Conservation (phyloP, 2,113 vertebrate species). For the Ramphastos sulfuratus region DNA sequence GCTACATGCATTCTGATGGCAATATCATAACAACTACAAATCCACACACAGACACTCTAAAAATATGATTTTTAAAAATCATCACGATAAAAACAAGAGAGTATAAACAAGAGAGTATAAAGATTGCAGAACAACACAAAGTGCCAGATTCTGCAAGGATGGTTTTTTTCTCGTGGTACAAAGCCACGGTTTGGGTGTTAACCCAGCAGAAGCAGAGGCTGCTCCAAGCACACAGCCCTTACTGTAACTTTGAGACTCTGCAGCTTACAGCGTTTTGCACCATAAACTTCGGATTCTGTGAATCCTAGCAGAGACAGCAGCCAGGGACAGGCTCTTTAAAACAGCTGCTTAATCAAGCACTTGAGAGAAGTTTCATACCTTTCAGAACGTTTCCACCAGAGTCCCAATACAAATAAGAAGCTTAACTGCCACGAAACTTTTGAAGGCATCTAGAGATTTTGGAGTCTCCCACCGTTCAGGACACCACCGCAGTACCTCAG, state of each 20-base stretch:
- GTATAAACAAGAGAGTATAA: neutral
- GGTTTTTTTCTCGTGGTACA: neutral
- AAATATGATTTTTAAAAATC: neutral
- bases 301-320: neutral
- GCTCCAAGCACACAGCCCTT: neutral
- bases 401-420: neutral
- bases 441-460: neutral
- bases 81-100: neutral
- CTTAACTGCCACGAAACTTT: neutral
- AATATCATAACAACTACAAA: neutral
- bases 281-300: neutral
- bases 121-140: neutral
- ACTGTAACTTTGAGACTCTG: neutral
- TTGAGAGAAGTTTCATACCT: neutral
- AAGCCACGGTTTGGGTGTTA: neutral
- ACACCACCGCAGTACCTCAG: neutral
- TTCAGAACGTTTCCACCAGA: neutral
- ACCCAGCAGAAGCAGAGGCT: neutral
- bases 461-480: neutral
- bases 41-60: neutral
- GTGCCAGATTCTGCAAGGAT: neutral
- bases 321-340: neutral
- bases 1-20: accelerated
- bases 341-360: neutral
- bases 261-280: neutral